These are phyloP conservation scores for Smithornis capensis DNA, from an alignment of 2,113 vertebrate species.

Conservation along the genomic window DNA sequence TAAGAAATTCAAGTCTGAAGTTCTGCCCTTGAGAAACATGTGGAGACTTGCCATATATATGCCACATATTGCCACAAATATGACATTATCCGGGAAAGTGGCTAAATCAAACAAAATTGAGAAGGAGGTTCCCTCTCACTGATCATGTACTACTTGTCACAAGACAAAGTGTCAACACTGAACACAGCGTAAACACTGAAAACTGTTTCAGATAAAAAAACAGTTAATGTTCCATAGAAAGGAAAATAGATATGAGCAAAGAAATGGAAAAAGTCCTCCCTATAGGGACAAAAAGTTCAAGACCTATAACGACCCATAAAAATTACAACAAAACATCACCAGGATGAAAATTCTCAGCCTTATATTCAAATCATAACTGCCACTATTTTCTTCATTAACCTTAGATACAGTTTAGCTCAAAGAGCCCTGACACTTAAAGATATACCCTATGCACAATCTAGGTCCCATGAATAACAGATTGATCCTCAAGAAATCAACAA, in stretches of 20 bases:
- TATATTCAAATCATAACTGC: neutral
- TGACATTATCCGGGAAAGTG: neutral
- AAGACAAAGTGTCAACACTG: neutral
- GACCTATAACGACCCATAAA: neutral
- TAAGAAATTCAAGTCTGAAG: neutral
- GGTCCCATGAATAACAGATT: neutral
- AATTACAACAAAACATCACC: neutral
- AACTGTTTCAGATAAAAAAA: neutral
- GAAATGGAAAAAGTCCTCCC: neutral
- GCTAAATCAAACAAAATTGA: neutral
- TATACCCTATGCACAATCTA: accelerated
- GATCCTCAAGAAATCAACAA: neutral
- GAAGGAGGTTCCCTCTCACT: neutral
- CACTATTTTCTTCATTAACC: neutral
- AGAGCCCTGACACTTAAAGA: neutral
- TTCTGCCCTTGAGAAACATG: neutral
- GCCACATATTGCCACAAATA: neutral
- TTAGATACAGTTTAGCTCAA: neutral
- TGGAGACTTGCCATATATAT: neutral
- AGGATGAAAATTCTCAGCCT: neutral
- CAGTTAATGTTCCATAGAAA: neutral
- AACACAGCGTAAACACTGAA: neutral
- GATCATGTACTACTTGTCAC: neutral
- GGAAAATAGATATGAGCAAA: neutral
- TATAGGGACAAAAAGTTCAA: neutral